A percentile compares a stretch with the other conserved stretches of the same genome.
phyloP scores from a whole-genome alignment of 2,113 vertebrate genomes.

The Hoplias malabaricus region DNA sequence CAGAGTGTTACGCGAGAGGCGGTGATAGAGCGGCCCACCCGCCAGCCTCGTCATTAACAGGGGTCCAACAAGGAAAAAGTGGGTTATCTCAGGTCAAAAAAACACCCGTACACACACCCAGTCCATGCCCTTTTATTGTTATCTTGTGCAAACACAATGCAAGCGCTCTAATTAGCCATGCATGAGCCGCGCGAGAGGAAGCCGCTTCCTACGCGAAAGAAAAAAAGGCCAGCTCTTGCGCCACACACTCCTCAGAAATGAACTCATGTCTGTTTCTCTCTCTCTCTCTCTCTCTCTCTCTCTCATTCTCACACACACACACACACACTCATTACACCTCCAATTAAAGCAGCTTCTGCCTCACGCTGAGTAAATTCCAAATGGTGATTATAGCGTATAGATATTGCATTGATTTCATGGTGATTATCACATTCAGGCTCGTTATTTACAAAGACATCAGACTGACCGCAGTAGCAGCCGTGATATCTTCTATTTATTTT shows the following conservation, averaged over 20 bases:
- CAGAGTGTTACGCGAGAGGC: not conserved
- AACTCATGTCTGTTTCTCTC: slow-evolving; percentile 7
- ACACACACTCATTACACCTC: not conserved
- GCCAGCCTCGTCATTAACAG: slow-evolving; percentile 50
- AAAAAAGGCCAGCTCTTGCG: not conserved
- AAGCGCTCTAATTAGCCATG: slow-evolving; percentile 28
- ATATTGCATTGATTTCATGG: not conserved
- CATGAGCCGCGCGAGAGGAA: slow-evolving; percentile 1
- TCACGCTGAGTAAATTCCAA: slow-evolving; percentile 2
- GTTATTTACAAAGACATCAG: not conserved
- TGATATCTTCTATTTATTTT: not conserved
- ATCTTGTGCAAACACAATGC: slow-evolving; percentile 39
- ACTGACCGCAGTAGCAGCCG: not conserved
- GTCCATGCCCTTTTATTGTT: slow-evolving; percentile 36
- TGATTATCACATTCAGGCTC: not conserved
- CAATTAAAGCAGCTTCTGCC: not conserved
- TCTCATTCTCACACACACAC: not conserved
- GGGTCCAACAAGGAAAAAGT: slow-evolving; percentile 49
- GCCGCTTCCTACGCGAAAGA: slow-evolving; percentile 2
- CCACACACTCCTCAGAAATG: not conserved
- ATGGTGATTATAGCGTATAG: not conserved
- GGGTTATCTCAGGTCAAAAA: slow-evolving; percentile 34
- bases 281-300: not conserved
- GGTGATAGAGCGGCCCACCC: slow-evolving; percentile 32
- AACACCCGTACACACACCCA: not conserved